A percentile compares a stretch with the other conserved stretches of the same genome.
phyloP scores from a whole-genome alignment of 2,113 vertebrate genomes.

The Cebus imitator region DNA sequence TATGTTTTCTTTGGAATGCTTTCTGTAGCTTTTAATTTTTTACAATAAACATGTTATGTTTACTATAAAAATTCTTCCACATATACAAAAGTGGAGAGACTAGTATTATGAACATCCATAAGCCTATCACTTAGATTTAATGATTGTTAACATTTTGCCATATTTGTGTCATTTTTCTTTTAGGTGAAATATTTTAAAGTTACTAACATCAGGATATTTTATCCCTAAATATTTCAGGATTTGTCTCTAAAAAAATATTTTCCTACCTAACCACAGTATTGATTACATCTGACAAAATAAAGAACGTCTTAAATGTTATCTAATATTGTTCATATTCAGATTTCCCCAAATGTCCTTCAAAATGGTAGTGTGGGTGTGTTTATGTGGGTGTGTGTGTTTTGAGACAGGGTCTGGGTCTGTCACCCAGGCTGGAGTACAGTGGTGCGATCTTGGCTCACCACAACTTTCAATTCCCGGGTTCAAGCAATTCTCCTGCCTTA shows the following conservation, averaged over 20 bases:
- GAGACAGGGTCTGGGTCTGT: background rate
- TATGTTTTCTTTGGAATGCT: background rate
- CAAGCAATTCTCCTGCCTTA: too few species aligned
- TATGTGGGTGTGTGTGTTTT: background rate
- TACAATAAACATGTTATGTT: background rate
- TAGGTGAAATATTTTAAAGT: background rate
- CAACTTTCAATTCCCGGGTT: too few species aligned
- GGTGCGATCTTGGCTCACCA: background rate
- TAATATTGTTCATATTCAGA: background rate
- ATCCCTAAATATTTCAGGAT: background rate
- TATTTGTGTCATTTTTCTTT: background rate
- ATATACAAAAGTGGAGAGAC: background rate
- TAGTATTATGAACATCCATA: background rate
- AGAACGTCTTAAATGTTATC: background rate
- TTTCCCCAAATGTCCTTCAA: background rate
- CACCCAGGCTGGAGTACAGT: background rate
- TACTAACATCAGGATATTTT: background rate
- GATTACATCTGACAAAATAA: background rate
- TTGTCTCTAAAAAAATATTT: background rate
- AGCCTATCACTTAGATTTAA: background rate
- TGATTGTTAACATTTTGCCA: background rate
- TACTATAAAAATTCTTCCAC: background rate
- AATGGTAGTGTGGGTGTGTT: background rate
- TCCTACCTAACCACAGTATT: background rate
- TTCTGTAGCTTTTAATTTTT: constrained; percentile 31